Percentiles rank a stretch among this genome's conserved stretches.
These are phyloP conservation scores for Cariama cristata DNA, from an alignment of 2,113 vertebrate genomes.

Conservation along the genomic window DNA sequence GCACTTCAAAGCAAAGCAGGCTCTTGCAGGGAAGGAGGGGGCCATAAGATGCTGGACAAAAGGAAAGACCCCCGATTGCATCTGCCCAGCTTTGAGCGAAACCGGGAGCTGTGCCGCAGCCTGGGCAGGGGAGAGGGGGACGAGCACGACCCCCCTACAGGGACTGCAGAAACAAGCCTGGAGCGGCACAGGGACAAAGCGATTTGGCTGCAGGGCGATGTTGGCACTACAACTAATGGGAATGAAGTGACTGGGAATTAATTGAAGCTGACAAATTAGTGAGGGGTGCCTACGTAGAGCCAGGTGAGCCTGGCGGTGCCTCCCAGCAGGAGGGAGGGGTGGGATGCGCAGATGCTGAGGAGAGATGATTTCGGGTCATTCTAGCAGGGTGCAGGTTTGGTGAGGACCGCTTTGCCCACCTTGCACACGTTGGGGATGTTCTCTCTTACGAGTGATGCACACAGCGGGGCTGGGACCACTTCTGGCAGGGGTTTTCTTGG, in stretches of 20 bases:
- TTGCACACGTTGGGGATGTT: rapidly evolving
- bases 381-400: not conserved
- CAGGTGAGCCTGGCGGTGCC: rapidly evolving
- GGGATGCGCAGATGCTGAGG: not conserved
- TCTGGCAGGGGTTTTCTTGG: not conserved
- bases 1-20: not conserved
- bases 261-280: not conserved
- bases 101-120: not conserved
- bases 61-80: not conserved
- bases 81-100: not conserved
- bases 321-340: not conserved
- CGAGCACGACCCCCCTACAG: rapidly evolving
- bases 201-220: not conserved
- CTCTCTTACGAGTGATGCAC: not conserved
- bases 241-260: not conserved
- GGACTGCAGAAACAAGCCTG: not conserved
- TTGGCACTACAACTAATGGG: not conserved
- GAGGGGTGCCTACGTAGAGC: not conserved
- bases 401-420: not conserved
- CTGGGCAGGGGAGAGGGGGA: rapidly evolving
- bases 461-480: rapidly evolving
- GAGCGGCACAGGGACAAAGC: not conserved
- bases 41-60: not conserved
- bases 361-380: not conserved
- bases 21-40: not conserved